Percentiles rank a stretch among this genome's conserved stretches.
phyloP scores from a whole-genome alignment of 2,888 invertebrate species.

The Acleris sparsana region DNA sequence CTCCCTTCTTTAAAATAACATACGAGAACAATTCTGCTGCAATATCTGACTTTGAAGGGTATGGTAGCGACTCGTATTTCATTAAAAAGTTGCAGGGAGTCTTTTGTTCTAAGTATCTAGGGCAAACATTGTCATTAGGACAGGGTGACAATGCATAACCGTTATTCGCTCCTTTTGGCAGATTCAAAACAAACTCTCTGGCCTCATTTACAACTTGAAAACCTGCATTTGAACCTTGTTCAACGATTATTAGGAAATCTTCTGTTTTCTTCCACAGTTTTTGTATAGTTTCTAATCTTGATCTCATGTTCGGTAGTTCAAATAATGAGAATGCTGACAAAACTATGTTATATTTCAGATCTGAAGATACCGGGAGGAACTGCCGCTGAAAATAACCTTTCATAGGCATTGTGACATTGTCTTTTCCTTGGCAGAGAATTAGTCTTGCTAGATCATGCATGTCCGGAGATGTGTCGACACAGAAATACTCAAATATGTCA shows the following conservation, averaged over 20 bases:
- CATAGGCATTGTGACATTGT: conserved; percentile 82
- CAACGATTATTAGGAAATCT: conserved; percentile 91
- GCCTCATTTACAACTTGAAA: conserved; percentile 93
- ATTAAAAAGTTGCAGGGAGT: conserved; percentile 92
- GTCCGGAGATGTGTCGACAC: conserved; percentile 90
- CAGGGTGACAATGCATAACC: conserved; percentile 93
- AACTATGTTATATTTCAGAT: conserved; percentile 89
- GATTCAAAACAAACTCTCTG: conserved; percentile 89
- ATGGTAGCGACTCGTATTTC: conserved; percentile 83
- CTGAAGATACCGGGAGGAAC: conserved; percentile 88
- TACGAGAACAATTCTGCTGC: conserved; percentile 88
- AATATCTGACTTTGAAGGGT: conserved; percentile 67
- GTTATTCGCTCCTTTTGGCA: conserved; percentile 59
- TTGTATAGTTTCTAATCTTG: conserved; percentile 87
- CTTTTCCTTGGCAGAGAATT: conserved; percentile 86
- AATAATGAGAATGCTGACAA: conserved; percentile 91
- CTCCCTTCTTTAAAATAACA: conserved; percentile 91
- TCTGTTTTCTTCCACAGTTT: conserved; percentile 94
- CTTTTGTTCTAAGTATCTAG: conserved; percentile 85
- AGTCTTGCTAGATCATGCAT: conserved; percentile 93
- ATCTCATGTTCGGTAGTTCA: conserved; percentile 87
- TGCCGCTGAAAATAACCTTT: conserved; percentile 89
- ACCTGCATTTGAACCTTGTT: conserved; percentile 92
- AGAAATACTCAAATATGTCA: conserved; percentile 90
- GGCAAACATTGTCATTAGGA: conserved; percentile 92